Base-by-base conservation (phyloP, 2,797 vertebrate species). In the Sciurus vulgaris region DNA sequence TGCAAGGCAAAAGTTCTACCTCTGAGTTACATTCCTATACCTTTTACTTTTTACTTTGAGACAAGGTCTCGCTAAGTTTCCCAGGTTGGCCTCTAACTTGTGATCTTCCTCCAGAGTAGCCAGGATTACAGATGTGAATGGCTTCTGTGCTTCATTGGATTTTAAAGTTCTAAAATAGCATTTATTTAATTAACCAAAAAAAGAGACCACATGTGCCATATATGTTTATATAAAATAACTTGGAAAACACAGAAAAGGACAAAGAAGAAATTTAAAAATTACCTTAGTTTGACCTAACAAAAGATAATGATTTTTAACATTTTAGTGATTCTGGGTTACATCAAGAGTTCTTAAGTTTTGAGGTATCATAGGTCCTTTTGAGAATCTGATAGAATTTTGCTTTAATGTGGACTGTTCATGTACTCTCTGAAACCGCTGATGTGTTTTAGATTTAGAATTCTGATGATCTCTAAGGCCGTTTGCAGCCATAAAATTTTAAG, bases 211-310 rank as follows among this genome's bases (percentile, higher is more conserved):
- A 35, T 47, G 67, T 1, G 41, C 22, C 35, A 83, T 30, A 2
- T 20, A 94, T 77, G 18, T 24, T 88, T 88, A 86, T 28, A 95
- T 91, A 83, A 78, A 22, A 88, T 41, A 94, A 22, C 86, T 70
- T n/a, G 54, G 49, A 83, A 97, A 95, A 94, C 54, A 94, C 1
- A 95, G 82, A 84, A 93, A 97, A 86, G 56, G 47, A 93, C 14
- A 92, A 65, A 83, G 28, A 14, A 94, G 15, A 92, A 79, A 56
- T 56, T 22, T 56, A 7, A 56, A 83, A 82, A 65, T 72, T 24
- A 82, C 44, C 22, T 74, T 87, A 70, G 93, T 83, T 72, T 26
- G 22, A 94, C 5, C 30, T 92, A 81, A 6, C 59, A 89, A 92
- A 81, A 92, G 30, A 83, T n/a, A 73, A 59, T 63, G 70, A 70